Evolutionary conservation across 2,888 invertebrate species (phyloP), one percentile per base, ranked within the genome.

Genomic region (Coremacera marginata): DNA sequence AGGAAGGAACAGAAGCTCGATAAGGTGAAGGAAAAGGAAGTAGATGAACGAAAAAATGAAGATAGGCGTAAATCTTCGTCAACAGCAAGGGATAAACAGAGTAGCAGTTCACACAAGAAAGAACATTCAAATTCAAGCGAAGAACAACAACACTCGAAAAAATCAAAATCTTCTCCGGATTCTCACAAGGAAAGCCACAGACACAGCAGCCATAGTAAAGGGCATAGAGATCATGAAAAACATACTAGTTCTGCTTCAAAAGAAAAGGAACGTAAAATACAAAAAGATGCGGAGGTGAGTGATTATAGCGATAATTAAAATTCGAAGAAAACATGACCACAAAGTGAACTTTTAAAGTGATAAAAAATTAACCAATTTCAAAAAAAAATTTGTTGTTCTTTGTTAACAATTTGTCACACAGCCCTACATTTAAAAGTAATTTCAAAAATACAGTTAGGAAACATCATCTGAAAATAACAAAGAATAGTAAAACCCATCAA

Each of bases 41-140:
- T 68, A 34, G 78, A 68, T 34, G 78, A 77, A 14, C 82, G 84
- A 57, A 84, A 85, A 51, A 82, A 81, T 70, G 77, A 79, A 44
- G 55, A 74, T 70, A 80, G 77, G 57, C 65, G 76, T 25, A 79
- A 79, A 70, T 76, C 79, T 11, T 73, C 76, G 3, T 73, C 78
- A 11, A 34, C 76, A 37, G 73, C 78, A 44, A 68, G 74, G 11
- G 67, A 65, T 34, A 65, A 67, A 34, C 22, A 57, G 8, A 72
- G 72, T 37, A 72, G 62, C 57, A 71, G 34, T 34, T 27, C 57
- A 19, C 31, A 37, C 34, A 55, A 57, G 31, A 57, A 70, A 16
- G 37, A 22, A 25, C 49, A 22, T 37, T 34, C n/a, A 34, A 31
- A 16, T 71, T 60, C 71, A 9, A 55, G 27, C 19, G 60, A 71